Evolutionary conservation across 2,797 vertebrate genomes (phyloP).

Genomic region (Sus cebifrons): DNA sequence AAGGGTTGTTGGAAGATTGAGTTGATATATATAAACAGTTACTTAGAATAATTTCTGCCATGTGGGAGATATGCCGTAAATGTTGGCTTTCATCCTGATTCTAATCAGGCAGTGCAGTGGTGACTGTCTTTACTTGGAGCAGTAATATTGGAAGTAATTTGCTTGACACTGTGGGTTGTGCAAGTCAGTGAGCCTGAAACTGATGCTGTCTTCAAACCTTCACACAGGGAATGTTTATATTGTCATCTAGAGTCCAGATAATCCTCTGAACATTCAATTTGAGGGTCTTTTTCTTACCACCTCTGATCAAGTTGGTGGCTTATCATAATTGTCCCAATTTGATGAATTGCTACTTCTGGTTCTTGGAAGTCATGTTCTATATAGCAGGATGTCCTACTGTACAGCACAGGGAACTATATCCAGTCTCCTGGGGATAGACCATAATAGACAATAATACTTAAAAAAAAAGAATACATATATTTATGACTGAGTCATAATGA

Average conservation of each 20-base stretch:
- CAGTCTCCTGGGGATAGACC: too few species aligned
- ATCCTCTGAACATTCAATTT: conserved; percentile 3
- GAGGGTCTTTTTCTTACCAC: conserved; percentile 42
- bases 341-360: conserved; percentile 47
- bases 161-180: conserved; percentile 2
- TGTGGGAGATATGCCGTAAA: background rate
- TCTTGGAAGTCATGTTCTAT: conserved; percentile 44
- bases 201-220: conserved; percentile 20
- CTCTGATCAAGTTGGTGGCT: conserved; percentile 44
- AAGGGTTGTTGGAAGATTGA: conserved; percentile 23
- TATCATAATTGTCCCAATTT: conserved; percentile 40
- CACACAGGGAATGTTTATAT: background rate
- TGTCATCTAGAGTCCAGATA: conserved; percentile 11
- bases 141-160: background rate
- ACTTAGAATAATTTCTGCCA: conserved; percentile 32
- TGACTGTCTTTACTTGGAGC: conserved; percentile 10
- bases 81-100: conserved; percentile 16
- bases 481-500: background rate
- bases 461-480: too few species aligned
- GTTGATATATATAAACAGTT: conserved; percentile 12
- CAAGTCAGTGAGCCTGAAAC: background rate
- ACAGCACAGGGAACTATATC: too few species aligned
- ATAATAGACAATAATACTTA: too few species aligned
- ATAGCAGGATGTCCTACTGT: too few species aligned
- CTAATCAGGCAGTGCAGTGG: background rate